Percentiles rank a stretch among this genome's conserved stretches.
Evolutionary conservation across 2,113 vertebrate species (phyloP).

Genomic region (Pelodiscus sinensis): DNA sequence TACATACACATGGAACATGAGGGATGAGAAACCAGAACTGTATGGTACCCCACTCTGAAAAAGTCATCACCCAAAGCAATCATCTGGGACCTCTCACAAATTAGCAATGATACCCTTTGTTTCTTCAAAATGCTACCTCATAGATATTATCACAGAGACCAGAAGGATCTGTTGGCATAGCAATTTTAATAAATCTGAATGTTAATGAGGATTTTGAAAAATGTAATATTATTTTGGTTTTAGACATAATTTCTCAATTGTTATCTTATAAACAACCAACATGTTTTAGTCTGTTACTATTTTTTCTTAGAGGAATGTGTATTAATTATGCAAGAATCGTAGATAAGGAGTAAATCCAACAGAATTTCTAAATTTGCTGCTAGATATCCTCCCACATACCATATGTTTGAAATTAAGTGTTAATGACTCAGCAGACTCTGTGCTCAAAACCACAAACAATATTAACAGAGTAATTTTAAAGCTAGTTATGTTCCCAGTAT

Average conservation of each 20-base stretch:
- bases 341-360: conserved; percentile 17
- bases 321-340: background rate
- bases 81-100: background rate
- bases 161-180: background rate
- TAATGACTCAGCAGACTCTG: conserved; percentile 34
- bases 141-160: background rate
- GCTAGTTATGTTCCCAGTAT: background rate
- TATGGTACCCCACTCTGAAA: background rate
- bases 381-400: conserved; percentile 43
- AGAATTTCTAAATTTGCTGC: background rate
- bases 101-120: background rate
- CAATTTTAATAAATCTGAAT: background rate
- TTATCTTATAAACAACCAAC: background rate
- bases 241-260: background rate
- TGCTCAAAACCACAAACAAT: background rate
- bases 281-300: background rate
- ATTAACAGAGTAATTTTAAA: conserved; percentile 3
- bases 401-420: conserved; percentile 34
- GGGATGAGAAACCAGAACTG: too few relatives aligned
- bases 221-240: background rate
- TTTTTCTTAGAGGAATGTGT: background rate
- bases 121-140: background rate
- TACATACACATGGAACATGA: too few relatives aligned
- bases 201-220: background rate
- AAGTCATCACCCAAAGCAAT: background rate